Percentiles rank a stretch among this genome's conserved stretches.
These are phyloP conservation scores for Maniola hyperantus DNA, from an alignment of 2,888 invertebrate genomes.

Conservation along the genomic window DNA sequence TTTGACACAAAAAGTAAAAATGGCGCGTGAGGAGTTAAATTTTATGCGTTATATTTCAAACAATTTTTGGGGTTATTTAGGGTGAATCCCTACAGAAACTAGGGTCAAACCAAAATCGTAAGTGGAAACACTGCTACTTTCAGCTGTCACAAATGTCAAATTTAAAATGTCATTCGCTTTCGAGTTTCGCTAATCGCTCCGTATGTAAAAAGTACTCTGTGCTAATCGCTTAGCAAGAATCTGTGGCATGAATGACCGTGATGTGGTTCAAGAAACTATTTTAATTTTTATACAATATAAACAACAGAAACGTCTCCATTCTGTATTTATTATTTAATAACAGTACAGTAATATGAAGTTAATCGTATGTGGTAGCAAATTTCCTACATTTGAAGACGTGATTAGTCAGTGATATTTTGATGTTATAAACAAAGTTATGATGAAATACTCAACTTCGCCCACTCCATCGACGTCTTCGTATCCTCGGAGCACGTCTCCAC, in stretches of 20 bases:
- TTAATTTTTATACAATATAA: not conserved
- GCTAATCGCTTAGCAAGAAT: not conserved
- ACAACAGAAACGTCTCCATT: not conserved
- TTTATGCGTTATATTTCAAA: too few relatives aligned
- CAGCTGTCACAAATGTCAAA: too few relatives aligned
- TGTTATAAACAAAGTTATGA: conserved; percentile 40
- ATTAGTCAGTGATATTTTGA: not conserved
- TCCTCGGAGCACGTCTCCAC: conserved; percentile 84
- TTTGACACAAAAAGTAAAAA: too few relatives aligned
- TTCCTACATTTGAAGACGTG: not conserved
- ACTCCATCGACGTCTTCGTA: conserved; percentile 65
- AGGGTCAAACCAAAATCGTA: too few relatives aligned
- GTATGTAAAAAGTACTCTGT: too few relatives aligned
- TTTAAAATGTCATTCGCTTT: not conserved
- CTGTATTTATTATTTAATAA: not conserved
- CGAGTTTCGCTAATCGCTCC: too few relatives aligned
- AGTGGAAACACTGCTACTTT: too few relatives aligned
- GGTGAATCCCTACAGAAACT: too few relatives aligned
- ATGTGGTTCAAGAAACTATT: not conserved
- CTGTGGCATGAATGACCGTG: conserved; percentile 14
- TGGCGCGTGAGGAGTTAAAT: too few relatives aligned
- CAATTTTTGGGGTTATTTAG: too few relatives aligned
- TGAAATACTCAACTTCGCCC: conserved; percentile 86
- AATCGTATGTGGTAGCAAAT: not conserved
- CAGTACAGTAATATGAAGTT: conserved; percentile 1